Evolutionary conservation across 2,113 vertebrate species (phyloP).

Genomic region (Dermatemys mawii): DNA sequence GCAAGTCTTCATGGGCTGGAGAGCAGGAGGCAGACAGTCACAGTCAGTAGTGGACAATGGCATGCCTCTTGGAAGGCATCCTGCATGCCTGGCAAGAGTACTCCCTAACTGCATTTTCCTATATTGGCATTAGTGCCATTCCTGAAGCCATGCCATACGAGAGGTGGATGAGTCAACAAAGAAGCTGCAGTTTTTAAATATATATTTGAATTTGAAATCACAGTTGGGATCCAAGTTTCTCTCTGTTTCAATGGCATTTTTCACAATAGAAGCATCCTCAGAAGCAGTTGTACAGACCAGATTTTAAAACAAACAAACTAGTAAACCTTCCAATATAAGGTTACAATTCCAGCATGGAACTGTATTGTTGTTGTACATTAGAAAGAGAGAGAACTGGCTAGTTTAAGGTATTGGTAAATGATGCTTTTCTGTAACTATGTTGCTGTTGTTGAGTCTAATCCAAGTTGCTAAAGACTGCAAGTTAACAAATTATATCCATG

Average conservation of each 20-base stretch:
- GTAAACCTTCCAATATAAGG: not conserved
- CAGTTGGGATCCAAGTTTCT: not conserved
- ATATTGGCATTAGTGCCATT: not conserved
- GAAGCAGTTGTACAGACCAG: not conserved
- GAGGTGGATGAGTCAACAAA: fast-evolving
- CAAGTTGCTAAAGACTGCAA: not conserved
- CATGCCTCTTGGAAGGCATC: not conserved
- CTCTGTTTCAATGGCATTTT: not conserved
- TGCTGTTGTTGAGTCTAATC: not conserved
- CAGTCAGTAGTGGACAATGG: too few species aligned
- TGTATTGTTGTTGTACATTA: not conserved
- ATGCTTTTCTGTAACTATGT: not conserved
- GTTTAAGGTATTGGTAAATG: not conserved
- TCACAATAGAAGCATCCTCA: not conserved
- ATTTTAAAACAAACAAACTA: not conserved
- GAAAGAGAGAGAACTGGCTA: not conserved
- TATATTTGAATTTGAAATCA: not conserved
- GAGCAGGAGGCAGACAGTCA: too few species aligned
- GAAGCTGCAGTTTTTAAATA: not conserved
- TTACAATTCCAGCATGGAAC: not conserved
- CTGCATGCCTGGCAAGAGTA: not conserved
- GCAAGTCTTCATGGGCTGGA: not conserved
- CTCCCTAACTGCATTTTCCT: not conserved
- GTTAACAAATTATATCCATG: not conserved
- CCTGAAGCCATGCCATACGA: not conserved